Evolutionary conservation across 2,113 vertebrate genomes (phyloP).

Genomic region (Phodopus roborovskii): DNA sequence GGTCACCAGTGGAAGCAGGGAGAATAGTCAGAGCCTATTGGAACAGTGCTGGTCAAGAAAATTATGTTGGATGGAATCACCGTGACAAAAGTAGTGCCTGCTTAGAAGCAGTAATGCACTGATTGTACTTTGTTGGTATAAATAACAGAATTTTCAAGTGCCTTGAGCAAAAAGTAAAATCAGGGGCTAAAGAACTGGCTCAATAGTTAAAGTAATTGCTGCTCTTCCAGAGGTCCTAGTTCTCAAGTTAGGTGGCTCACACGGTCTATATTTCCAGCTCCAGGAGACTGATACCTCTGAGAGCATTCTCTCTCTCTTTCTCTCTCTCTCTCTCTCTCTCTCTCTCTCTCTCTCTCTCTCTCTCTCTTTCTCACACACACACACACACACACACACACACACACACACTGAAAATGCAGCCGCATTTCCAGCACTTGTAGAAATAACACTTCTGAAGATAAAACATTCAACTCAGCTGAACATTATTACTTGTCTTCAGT

Average conservation of each 20-base stretch:
- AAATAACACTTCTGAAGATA: neutral
- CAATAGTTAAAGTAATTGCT: neutral
- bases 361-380: neutral
- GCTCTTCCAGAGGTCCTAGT: neutral
- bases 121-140: neutral
- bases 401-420: neutral
- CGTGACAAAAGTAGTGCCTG: neutral
- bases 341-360: no score
- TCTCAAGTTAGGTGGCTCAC: neutral
- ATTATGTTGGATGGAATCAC: neutral
- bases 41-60: neutral
- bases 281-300: neutral
- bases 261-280: neutral
- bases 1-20: neutral
- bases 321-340: neutral
- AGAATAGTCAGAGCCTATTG: neutral
- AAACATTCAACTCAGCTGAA: neutral
- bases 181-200: neutral
- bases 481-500: neutral
- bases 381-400: neutral
- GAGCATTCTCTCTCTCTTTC: neutral
- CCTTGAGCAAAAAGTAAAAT: neutral
- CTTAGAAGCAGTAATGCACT: conserved; percentile 8
- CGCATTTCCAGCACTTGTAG: neutral
- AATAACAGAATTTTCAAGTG: neutral